These are phyloP conservation scores for Himantopus leucocephalus DNA, from an alignment of 2,113 vertebrate species.

Conservation along the genomic window DNA sequence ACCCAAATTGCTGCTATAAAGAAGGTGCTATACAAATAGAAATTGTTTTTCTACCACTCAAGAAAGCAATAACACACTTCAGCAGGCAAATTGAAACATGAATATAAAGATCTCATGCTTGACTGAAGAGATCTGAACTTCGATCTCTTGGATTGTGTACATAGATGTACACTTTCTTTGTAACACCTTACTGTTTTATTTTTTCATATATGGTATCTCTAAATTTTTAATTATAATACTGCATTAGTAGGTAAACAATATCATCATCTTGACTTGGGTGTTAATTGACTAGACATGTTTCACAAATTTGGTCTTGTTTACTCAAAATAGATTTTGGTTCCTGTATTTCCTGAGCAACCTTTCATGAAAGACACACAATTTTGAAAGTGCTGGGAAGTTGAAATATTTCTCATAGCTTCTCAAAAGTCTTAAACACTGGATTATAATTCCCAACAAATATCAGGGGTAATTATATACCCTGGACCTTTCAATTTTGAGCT, in stretches of 20 bases:
- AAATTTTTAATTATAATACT: neutral
- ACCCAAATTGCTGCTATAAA: neutral
- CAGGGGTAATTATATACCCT: neutral
- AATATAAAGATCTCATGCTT: neutral
- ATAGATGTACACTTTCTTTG: neutral
- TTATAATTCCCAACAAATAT: neutral
- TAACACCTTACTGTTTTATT: neutral
- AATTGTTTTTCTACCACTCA: neutral
- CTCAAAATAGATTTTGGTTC: neutral
- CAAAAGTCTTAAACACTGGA: neutral
- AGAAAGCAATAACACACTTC: conserved; percentile 6
- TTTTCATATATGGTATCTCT: neutral
- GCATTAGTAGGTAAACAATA: neutral
- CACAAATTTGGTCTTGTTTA: neutral
- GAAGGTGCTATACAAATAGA: neutral
- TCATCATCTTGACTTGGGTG: neutral
- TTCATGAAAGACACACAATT: neutral
- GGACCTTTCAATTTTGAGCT: neutral
- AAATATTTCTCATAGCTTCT: neutral
- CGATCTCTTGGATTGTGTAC: neutral
- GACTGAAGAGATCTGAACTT: neutral
- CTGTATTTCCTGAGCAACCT: neutral
- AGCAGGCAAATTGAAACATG: neutral
- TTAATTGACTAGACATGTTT: neutral
- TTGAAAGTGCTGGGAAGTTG: neutral